These are phyloP conservation scores for Drosophila kurseongensis DNA, from an alignment of 1,140 invertebrate species.

Conservation along the genomic window DNA sequence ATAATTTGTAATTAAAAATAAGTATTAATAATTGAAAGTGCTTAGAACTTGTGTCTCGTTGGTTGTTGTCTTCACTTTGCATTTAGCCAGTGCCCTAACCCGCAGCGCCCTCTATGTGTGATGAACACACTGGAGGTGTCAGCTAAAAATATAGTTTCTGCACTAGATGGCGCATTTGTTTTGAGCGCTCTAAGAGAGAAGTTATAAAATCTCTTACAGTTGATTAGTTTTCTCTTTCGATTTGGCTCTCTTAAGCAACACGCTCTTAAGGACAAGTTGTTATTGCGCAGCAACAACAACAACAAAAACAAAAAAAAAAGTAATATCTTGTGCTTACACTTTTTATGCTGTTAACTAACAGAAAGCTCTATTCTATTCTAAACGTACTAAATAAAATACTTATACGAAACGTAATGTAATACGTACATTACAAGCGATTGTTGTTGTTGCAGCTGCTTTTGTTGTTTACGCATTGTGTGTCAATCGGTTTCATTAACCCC, in stretches of 20 bases:
- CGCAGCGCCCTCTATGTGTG: constrained; percentile 2
- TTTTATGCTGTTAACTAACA: no score
- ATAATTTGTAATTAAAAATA: neutral
- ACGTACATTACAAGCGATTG: no score
- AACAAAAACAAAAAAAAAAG: no score
- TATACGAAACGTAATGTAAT: no score
- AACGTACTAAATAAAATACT: no score
- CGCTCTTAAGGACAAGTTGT: constrained; percentile 34
- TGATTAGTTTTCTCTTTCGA: neutral
- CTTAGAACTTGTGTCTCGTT: neutral
- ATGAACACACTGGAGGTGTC: neutral
- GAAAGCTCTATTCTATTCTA: no score
- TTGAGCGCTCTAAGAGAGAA: neutral
- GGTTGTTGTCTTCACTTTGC: neutral
- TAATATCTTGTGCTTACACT: no score
- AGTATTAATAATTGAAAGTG: no score
- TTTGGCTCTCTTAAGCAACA: constrained; percentile 8
- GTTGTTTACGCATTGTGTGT: constrained; percentile 68
- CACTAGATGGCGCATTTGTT: constrained; percentile 9
- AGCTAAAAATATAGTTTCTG: neutral
- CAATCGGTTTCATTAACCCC: constrained; percentile 85
- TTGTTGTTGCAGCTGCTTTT: constrained; percentile 36
- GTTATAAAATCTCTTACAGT: neutral
- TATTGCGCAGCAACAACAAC: constrained; percentile 17
- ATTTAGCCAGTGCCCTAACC: neutral